Percentiles rank a stretch among this genome's conserved stretches.
Conservation (phyloP, 2,888 invertebrate species). For the Acanthosepion pharaonis region DNA sequence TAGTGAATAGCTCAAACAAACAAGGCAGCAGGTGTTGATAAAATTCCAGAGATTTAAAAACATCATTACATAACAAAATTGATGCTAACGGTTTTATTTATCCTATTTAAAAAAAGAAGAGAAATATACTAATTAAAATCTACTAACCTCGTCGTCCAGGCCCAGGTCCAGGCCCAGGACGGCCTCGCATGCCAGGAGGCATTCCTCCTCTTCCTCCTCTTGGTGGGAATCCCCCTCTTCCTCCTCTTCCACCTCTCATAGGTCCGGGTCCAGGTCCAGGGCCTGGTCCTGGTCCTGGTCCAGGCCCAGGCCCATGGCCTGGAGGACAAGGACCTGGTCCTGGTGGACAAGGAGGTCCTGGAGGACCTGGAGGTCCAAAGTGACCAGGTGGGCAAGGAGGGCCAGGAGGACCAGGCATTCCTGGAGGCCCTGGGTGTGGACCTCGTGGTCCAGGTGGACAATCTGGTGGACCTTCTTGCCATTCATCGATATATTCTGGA, state of each 20-base stretch:
- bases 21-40: no score
- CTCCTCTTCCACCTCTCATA: conserved; percentile 52
- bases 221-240: conserved; percentile 43
- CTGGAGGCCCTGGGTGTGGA: not conserved
- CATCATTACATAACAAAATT: no score
- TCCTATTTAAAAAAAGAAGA: no score
- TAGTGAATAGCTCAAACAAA: no score
- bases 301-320: conserved; percentile 47
- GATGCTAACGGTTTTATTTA: no score
- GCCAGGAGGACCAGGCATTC: conserved; percentile 38
- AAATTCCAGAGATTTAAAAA: no score
- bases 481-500: conserved; percentile 37
- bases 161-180: conserved; percentile 46
- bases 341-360: conserved; percentile 49
- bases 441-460: conserved; percentile 40
- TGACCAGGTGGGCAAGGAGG: not conserved
- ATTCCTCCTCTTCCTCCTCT: conserved; percentile 6
- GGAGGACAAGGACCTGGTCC: conserved; percentile 47
- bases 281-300: conserved; percentile 51
- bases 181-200: conserved; percentile 49
- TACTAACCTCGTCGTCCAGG: conserved; percentile 50
- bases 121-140: no score
- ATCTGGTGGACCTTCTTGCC: conserved; percentile 39
- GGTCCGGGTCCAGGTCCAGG: conserved; percentile 53
- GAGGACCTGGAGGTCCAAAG: not conserved